Evolutionary conservation across 2,888 invertebrate species (phyloP), one percentile per base, ranked within the genome.

Genomic region (Graphium colonna): DNA sequence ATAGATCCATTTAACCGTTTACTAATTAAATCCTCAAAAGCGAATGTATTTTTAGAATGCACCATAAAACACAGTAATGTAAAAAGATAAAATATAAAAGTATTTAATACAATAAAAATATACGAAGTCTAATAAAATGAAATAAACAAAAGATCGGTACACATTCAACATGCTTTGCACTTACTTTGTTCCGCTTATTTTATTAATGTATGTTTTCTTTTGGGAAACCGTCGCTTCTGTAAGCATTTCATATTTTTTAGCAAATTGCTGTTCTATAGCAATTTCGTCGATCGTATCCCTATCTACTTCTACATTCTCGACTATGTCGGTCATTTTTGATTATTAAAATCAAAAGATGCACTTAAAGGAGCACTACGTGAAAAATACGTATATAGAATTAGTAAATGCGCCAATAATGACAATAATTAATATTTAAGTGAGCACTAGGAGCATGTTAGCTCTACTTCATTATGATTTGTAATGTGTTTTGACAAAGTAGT

Each of bases 151-250:
- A 5, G 4, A 5, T 5, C 7, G 3, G 26, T 26, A 26, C 26
- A 26, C 26, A 26, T 26, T 26, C 26, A 26, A 26, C 26, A 26
- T 26, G 26, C 26, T 26, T 26, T 26, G n/a, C 53, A 82, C 77
- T 82, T 78, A 92, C 93, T 84, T 89, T 49, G 91, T 91, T 1
- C 90, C 91, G 61, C 89, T 82, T 58, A 94, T 68, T 52, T 91
- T 90, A 41, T 94, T 87, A 47, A 94, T 82, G 65, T 94, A 95
- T 1, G 90, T 89, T 55, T 91, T 89, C 26, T 91, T 84, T 0
- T 87, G 62, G 0, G 91, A 86, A 28, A 92, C 83, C 0, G 86
- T 79, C 45, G 88, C 90, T 77, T 94, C 92, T 31, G 79, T 62
- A 3, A 82, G 41, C 55, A 89, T 67, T 17, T 65, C 69, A 58